A percentile compares a stretch with the other conserved stretches of the same genome.
These are phyloP conservation scores for Caenorhabditis drosophilae DNA, from an alignment of 2,888 invertebrate genomes.

Conservation along the genomic window DNA sequence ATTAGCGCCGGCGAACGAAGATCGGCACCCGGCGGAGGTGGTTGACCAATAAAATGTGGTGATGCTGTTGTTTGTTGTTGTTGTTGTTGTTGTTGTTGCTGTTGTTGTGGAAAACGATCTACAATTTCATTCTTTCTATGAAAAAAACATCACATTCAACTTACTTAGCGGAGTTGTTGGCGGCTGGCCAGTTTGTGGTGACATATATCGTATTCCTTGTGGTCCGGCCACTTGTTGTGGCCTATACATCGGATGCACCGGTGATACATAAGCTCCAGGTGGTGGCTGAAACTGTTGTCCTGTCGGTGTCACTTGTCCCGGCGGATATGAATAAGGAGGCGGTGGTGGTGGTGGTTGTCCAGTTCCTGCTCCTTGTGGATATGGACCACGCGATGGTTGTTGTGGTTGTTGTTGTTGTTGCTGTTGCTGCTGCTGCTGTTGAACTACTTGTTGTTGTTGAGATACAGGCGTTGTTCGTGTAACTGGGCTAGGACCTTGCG, in stretches of 20 bases:
- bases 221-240: slow-evolving; percentile 10
- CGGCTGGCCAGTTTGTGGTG: slow-evolving; percentile 17
- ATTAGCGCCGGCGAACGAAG: slow-evolving; percentile 36
- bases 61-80: slow-evolving; percentile 14
- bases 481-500: slow-evolving; percentile 12
- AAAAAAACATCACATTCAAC: not conserved
- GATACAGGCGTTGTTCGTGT: slow-evolving; percentile 6
- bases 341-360: slow-evolving; percentile 10
- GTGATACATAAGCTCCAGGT: slow-evolving; percentile 9
- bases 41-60: slow-evolving; percentile 36
- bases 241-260: slow-evolving; percentile 27
- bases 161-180: not conserved
- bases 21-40: slow-evolving; percentile 26
- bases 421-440: not conserved
- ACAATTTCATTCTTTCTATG: not conserved
- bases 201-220: slow-evolving; percentile 27
- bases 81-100: too few species aligned
- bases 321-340: slow-evolving; percentile 13
- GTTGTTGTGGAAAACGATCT: slow-evolving; percentile 31
- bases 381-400: not conserved
- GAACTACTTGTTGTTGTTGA: not conserved
- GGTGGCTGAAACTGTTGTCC: slow-evolving; percentile 8
- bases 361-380: slow-evolving; percentile 9
- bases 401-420: too few species aligned
- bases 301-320: slow-evolving; percentile 25